Percentiles rank a stretch among this genome's conserved stretches.
These are phyloP conservation scores for Passer montanus DNA, from an alignment of 2,113 vertebrate species.

Conservation along the genomic window DNA sequence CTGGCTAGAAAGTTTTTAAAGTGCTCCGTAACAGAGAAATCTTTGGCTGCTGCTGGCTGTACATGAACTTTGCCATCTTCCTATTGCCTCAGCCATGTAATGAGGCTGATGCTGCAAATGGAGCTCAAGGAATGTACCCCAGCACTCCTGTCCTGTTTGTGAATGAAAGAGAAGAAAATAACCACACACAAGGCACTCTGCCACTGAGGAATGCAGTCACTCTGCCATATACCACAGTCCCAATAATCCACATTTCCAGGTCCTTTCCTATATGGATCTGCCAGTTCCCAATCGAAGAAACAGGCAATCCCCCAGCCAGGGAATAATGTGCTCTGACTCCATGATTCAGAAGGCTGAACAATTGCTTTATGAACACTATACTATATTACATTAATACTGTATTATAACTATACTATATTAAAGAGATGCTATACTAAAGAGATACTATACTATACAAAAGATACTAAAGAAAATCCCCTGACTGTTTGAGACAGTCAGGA, in stretches of 20 bases:
- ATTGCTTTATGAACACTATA: too few relatives aligned
- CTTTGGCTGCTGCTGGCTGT: not conserved
- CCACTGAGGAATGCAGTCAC: not conserved
- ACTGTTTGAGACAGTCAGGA: too few relatives aligned
- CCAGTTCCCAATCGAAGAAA: not conserved
- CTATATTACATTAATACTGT: too few relatives aligned
- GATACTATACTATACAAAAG: too few relatives aligned
- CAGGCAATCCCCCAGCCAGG: too few relatives aligned
- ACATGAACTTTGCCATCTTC: not conserved
- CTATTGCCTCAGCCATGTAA: not conserved
- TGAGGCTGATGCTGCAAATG: not conserved
- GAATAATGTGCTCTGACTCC: too few relatives aligned
- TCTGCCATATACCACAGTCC: not conserved
- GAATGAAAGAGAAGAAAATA: not conserved
- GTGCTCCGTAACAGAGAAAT: not conserved
- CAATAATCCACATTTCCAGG: fast-evolving
- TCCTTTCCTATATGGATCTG: not conserved
- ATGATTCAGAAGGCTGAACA: too few relatives aligned
- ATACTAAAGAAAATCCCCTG: too few relatives aligned
- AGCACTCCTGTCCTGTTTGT: not conserved
- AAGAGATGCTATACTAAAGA: too few relatives aligned
- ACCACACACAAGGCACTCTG: not conserved
- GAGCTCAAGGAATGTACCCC: not conserved
- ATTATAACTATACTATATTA: too few relatives aligned
- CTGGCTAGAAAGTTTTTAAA: not conserved